A percentile compares a stretch with the other conserved stretches of the same genome.
Evolutionary conservation across 2,113 vertebrate species (phyloP).

Genomic region (Menidia beryllina): DNA sequence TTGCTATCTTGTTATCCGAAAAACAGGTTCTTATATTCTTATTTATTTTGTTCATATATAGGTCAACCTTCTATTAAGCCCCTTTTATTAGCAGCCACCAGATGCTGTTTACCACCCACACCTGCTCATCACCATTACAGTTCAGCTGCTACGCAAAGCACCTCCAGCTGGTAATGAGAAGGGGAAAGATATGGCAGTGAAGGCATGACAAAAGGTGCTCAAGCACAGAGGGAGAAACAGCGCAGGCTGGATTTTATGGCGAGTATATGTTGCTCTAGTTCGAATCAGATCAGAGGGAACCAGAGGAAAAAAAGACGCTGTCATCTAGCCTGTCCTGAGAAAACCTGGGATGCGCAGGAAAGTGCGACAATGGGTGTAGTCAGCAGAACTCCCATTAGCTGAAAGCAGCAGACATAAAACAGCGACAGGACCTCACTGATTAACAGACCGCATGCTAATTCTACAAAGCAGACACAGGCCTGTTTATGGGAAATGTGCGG

Average conservation of each 20-base stretch:
- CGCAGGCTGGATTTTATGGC: background rate
- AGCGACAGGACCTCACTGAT: conserved; percentile 29
- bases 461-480: conserved; percentile 1
- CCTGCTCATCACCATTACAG: conserved; percentile 49
- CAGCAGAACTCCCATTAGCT: conserved; percentile 9
- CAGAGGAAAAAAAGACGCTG: conserved; percentile 4
- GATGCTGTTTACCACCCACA: conserved; percentile 43
- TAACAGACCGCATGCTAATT: conserved; percentile 40
- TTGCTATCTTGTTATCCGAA: too few species aligned
- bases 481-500: conserved; percentile 48
- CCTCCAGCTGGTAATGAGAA: conserved; percentile 37
- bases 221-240: background rate
- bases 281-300: background rate
- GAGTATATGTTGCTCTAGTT: background rate
- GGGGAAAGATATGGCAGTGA: background rate
- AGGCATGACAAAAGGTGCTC: conserved; percentile 1
- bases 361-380: conserved; percentile 57
- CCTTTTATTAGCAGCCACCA: conserved; percentile 54
- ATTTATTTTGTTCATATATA: background rate
- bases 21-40: conserved; percentile 5
- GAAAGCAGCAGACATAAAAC: conserved; percentile 33
- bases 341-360: conserved; percentile 13
- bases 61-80: conserved; percentile 33
- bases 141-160: conserved; percentile 45
- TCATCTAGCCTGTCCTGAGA: background rate